phyloP scores from a whole-genome alignment of 2,797 vertebrate genomes.

The Coranthus polyacanthus region DNA sequence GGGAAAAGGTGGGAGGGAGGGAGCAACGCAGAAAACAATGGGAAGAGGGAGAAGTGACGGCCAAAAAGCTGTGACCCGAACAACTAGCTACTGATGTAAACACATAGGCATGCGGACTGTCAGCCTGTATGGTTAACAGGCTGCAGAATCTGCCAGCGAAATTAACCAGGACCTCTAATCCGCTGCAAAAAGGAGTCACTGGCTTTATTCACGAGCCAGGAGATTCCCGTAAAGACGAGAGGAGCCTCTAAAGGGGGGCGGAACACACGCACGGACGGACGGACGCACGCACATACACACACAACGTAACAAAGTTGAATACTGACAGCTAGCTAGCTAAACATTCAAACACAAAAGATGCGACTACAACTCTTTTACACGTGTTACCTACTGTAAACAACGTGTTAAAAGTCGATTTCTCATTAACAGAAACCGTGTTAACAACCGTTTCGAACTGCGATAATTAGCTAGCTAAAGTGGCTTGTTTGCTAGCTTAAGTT shows the following conservation, averaged over 20 bases:
- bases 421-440: not conserved
- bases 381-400: not conserved
- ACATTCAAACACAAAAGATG: not conserved
- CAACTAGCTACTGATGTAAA: constrained; percentile 78
- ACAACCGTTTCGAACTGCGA: constrained; percentile 12
- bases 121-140: constrained; percentile 71
- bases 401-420: not conserved
- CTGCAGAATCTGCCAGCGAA: constrained; percentile 66
- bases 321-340: constrained; percentile 39
- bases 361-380: rapidly evolving
- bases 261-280: constrained; percentile 22
- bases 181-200: constrained; percentile 22
- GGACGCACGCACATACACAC: constrained; percentile 10
- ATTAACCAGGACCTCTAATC: constrained; percentile 34
- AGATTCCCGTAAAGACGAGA: constrained; percentile 59
- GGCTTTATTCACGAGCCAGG: constrained; percentile 23
- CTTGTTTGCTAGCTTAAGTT: constrained; percentile 76
- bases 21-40: constrained; percentile 30
- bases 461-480: constrained; percentile 40
- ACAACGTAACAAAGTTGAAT: constrained; percentile 60
- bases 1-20: not conserved
- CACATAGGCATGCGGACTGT: constrained; percentile 85
- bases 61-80: constrained; percentile 45
- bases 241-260: constrained; percentile 48
- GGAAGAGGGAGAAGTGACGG: constrained; percentile 32